These are phyloP conservation scores for Helarctos malayanus DNA, from an alignment of 2,797 vertebrate species.

Conservation along the genomic window DNA sequence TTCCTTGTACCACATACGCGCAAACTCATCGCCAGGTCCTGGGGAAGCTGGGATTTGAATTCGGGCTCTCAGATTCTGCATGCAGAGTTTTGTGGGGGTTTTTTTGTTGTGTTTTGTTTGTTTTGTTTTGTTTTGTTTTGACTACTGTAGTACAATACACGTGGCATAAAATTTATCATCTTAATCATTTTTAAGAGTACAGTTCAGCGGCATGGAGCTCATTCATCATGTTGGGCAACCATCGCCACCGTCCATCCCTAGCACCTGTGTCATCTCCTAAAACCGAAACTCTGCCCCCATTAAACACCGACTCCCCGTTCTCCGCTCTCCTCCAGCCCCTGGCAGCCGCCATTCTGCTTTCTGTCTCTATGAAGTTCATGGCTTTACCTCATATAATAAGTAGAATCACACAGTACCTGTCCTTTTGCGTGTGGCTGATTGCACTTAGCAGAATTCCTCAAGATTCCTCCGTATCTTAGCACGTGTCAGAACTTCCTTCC, in stretches of 20 bases:
- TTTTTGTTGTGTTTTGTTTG: no score
- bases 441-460: background rate
- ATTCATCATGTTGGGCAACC: background rate
- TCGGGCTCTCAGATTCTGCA: background rate
- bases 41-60: background rate
- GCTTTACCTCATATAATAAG: background rate
- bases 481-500: background rate
- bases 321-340: no score
- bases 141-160: background rate
- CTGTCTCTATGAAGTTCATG: background rate
- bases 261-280: background rate
- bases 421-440: background rate
- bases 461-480: background rate
- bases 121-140: no score
- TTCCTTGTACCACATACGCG: background rate
- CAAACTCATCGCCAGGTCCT: background rate
- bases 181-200: background rate
- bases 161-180: no score
- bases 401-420: no score
- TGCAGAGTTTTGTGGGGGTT: background rate
- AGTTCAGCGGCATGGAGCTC: background rate
- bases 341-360: fast-evolving
- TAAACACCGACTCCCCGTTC: fast-evolving
- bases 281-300: background rate
- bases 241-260: background rate